Evolutionary conservation across 2,888 invertebrate genomes (phyloP).

Genomic region (Blastobasis adustella): DNA sequence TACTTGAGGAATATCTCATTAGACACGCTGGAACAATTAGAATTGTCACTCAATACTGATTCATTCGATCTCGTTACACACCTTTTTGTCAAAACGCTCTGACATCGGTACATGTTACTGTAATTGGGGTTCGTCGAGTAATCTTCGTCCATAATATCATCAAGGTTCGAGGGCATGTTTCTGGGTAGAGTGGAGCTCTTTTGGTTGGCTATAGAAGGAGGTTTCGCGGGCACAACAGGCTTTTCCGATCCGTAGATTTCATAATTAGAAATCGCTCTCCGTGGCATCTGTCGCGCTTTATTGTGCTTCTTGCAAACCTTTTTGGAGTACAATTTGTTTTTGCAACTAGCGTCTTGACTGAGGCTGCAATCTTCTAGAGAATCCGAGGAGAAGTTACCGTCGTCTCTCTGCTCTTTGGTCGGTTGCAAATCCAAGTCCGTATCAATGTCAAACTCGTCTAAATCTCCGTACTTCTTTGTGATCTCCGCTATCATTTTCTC

Average conservation of each 20-base stretch:
- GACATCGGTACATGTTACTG: constrained; percentile 57
- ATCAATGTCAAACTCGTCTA: constrained; percentile 61
- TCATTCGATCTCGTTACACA: constrained; percentile 77
- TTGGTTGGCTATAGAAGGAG: constrained; percentile 44
- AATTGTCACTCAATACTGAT: constrained; percentile 66
- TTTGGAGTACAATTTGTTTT: constrained; percentile 69
- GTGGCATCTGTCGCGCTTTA: constrained; percentile 66
- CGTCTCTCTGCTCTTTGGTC: constrained; percentile 68
- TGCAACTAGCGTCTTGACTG: constrained; percentile 67
- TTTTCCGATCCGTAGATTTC: constrained; percentile 78
- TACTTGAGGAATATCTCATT: constrained; percentile 70
- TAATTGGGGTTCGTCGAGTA: constrained; percentile 51
- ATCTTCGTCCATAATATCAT: constrained; percentile 70
- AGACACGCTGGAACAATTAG: constrained; percentile 66
- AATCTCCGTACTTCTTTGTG: constrained; percentile 77
- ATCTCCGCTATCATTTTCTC: constrained; percentile 80
- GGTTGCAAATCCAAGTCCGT: constrained; percentile 56
- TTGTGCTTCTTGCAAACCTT: constrained; percentile 71
- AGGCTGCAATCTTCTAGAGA: constrained; percentile 83
- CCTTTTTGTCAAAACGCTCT: constrained; percentile 67
- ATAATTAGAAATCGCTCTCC: constrained; percentile 84
- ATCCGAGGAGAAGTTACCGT: constrained; percentile 86
- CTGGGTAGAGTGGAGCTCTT: constrained; percentile 67
- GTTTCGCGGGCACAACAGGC: constrained; percentile 54
- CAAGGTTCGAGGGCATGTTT: constrained; percentile 69